phyloP scores from a whole-genome alignment of 2,113 vertebrate genomes.

The Scytalopus superciliaris region DNA sequence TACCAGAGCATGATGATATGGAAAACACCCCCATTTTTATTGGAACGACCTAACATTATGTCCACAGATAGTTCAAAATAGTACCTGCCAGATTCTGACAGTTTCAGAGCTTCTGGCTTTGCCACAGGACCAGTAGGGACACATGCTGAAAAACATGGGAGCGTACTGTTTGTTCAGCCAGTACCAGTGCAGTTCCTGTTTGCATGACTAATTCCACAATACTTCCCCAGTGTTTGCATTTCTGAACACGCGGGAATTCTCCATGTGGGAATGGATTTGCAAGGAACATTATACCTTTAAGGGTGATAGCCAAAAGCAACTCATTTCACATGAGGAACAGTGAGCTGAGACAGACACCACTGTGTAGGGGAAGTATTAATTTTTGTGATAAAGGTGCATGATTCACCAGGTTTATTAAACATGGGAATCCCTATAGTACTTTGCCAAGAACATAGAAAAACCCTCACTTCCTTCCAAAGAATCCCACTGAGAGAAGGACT shows the following conservation, averaged over 20 bases:
- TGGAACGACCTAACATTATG: not conserved
- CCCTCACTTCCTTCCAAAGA: constrained; percentile 24
- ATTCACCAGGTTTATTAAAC: not conserved
- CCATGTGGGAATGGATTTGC: not conserved
- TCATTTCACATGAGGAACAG: not conserved
- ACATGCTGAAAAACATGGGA: constrained; percentile 19
- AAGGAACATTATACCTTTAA: not conserved
- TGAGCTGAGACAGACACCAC: not conserved
- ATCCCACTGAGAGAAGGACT: not conserved
- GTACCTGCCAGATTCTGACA: not conserved
- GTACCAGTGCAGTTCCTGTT: constrained; percentile 27
- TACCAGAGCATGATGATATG: not conserved
- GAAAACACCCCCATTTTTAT: constrained; percentile 4
- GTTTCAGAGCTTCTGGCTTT: constrained; percentile 19
- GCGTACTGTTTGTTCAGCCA: constrained; percentile 31
- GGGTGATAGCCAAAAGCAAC: not conserved
- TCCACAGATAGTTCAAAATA: not conserved
- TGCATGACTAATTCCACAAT: constrained; percentile 34
- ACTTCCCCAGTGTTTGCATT: constrained; percentile 8
- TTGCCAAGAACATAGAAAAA: constrained; percentile 10
- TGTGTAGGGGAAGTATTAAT: not conserved
- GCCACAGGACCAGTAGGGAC: not conserved
- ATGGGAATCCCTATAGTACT: not conserved
- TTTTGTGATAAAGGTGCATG: constrained; percentile 10
- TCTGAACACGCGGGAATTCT: constrained; percentile 39